A percentile compares a stretch with the other conserved stretches of the same genome.
These are phyloP conservation scores for Reticulitermes lucifugus DNA, from an alignment of 2,888 invertebrate genomes.

Conservation along the genomic window DNA sequence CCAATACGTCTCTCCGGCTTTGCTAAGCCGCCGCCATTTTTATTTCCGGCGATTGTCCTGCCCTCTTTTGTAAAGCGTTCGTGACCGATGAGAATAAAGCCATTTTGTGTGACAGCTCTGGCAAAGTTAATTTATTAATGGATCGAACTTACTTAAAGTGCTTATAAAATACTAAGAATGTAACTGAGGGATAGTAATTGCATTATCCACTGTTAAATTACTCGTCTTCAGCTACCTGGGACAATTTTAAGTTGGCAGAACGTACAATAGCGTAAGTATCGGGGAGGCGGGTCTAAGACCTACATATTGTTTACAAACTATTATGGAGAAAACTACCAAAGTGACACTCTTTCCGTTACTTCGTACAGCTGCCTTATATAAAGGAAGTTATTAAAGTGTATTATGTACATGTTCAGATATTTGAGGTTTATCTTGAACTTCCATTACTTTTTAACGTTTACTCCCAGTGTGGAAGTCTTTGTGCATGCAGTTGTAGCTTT, in stretches of 20 bases:
- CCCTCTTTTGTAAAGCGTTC: conserved; percentile 43
- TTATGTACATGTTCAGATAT: too few relatives aligned
- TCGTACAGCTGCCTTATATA: not conserved
- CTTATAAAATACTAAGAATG: not conserved
- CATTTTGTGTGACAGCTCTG: conserved; percentile 48
- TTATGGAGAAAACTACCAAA: conserved; percentile 29
- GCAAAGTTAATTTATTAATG: conserved; percentile 39
- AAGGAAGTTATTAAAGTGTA: not conserved
- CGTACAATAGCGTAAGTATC: conserved; percentile 20
- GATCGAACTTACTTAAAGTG: not conserved
- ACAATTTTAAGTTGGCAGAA: conserved; percentile 40
- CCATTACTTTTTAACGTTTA: too few relatives aligned
- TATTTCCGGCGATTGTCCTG: conserved; percentile 34
- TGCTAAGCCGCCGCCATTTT: conserved; percentile 28
- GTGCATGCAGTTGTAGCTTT: not conserved
- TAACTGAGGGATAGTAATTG: not conserved
- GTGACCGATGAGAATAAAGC: conserved; percentile 42
- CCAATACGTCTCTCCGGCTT: not conserved
- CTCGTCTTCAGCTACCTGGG: not conserved
- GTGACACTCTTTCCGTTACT: conserved; percentile 11
- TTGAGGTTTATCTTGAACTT: too few relatives aligned
- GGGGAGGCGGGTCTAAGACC: conserved; percentile 44
- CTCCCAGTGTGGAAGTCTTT: not conserved
- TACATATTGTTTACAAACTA: conserved; percentile 45
- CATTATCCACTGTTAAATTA: not conserved